Percentiles rank a stretch among this genome's conserved stretches.
Conservation (phyloP, 1,140 invertebrate species). For the Trichonephila clavata region DNA sequence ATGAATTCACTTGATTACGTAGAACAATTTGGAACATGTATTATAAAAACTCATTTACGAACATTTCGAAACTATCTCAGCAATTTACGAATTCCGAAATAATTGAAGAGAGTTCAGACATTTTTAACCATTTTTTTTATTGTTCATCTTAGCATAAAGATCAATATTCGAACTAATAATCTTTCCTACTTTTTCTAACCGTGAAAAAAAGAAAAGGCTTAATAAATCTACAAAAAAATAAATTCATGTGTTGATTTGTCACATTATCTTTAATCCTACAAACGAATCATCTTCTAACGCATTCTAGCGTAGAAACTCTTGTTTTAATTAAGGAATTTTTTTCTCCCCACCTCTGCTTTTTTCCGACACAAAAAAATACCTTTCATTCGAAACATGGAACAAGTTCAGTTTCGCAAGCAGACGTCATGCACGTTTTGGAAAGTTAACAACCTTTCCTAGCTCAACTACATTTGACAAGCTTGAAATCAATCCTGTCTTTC, state of each 20-base stretch:
- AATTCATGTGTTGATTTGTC: neutral
- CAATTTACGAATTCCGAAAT: no score
- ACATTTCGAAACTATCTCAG: no score
- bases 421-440: slow-evolving; percentile 11
- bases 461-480: slow-evolving; percentile 17
- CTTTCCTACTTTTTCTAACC: no score
- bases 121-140: no score
- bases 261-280: neutral
- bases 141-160: no score
- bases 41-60: no score
- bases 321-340: neutral
- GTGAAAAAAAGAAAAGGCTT: neutral
- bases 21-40: no score
- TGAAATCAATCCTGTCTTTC: slow-evolving; percentile 30
- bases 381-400: slow-evolving; percentile 6
- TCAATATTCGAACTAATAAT: no score
- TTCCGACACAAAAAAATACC: neutral
- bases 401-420: slow-evolving; percentile 39
- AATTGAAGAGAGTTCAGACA: no score
- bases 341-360: neutral
- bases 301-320: neutral
- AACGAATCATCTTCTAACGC: neutral
- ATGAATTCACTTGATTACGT: no score
- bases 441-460: slow-evolving; percentile 48
- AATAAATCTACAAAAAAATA: neutral